Conservation (phyloP, 2,113 vertebrate genomes). For the Zapornia atra region DNA sequence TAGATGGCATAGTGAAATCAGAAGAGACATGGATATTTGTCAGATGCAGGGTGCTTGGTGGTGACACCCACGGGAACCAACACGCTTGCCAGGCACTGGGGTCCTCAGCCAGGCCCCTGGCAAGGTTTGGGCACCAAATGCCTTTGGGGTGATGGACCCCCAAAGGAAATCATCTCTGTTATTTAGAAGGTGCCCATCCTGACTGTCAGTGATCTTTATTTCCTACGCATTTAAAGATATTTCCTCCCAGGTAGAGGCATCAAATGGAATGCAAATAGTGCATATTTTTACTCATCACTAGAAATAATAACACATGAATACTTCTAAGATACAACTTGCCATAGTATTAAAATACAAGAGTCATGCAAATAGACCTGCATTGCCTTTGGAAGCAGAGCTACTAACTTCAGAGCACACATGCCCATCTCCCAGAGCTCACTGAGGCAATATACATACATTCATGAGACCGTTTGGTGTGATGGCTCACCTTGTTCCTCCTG, state of each 20-base stretch:
- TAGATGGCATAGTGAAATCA: fast-evolving
- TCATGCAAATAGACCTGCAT: conserved; percentile 20
- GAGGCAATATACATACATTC: background rate
- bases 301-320: background rate
- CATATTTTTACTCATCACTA: background rate
- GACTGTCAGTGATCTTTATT: background rate
- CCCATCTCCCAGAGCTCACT: background rate
- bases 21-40: background rate
- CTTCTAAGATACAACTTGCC: background rate
- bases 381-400: conserved; percentile 51
- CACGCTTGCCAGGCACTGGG: fast-evolving
- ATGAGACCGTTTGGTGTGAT: background rate
- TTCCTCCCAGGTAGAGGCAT: background rate
- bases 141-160: background rate
- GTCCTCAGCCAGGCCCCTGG: background rate
- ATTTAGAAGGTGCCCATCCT: background rate
- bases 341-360: background rate
- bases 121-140: background rate
- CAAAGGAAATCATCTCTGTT: background rate
- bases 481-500: background rate
- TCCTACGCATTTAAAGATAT: background rate
- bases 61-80: background rate
- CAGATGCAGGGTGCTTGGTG: background rate
- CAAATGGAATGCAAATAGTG: background rate
- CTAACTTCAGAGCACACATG: background rate